Percentiles rank a stretch among this genome's conserved stretches.
phyloP scores from a whole-genome alignment of 2,797 vertebrate genomes.

The Halcyon leucocephala region DNA sequence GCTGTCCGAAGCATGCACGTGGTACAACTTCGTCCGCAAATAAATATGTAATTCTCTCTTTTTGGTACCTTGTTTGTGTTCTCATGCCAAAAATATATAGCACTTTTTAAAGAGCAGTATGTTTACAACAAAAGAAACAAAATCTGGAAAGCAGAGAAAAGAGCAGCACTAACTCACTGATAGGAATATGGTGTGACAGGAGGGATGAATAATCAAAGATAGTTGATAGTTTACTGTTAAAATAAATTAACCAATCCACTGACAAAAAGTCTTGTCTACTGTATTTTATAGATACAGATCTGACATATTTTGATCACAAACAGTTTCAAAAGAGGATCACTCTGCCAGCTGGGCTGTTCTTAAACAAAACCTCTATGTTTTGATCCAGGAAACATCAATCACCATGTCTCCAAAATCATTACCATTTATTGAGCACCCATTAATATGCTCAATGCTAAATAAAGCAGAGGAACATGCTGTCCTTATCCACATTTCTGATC shows the following conservation, averaged over 20 bases:
- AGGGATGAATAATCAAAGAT: conserved; percentile 70
- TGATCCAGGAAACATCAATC: conserved; percentile 70
- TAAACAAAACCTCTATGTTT: conserved; percentile 59
- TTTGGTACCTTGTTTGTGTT: background rate
- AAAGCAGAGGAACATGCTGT: conserved; percentile 58
- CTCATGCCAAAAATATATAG: background rate
- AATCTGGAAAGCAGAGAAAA: conserved; percentile 53
- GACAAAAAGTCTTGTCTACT: conserved; percentile 58
- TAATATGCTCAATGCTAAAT: conserved; percentile 55
- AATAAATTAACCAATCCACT: conserved; percentile 65
- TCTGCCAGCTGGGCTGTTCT: conserved; percentile 55
- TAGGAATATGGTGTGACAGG: conserved; percentile 50
- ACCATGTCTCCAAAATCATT: conserved; percentile 57
- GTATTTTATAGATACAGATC: conserved; percentile 53
- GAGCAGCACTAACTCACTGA: conserved; percentile 52
- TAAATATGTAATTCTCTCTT: background rate
- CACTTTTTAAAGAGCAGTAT: conserved; percentile 8
- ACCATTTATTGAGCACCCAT: conserved; percentile 59
- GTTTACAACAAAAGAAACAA: conserved; percentile 38
- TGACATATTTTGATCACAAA: conserved; percentile 74
- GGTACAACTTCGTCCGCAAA: background rate
- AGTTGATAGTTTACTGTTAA: conserved; percentile 64
- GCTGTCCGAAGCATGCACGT: background rate
- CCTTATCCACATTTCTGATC: conserved; percentile 61
- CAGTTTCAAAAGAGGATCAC: conserved; percentile 58